Conservation (phyloP, 2,888 invertebrate species). For the Drosophila cognata region DNA sequence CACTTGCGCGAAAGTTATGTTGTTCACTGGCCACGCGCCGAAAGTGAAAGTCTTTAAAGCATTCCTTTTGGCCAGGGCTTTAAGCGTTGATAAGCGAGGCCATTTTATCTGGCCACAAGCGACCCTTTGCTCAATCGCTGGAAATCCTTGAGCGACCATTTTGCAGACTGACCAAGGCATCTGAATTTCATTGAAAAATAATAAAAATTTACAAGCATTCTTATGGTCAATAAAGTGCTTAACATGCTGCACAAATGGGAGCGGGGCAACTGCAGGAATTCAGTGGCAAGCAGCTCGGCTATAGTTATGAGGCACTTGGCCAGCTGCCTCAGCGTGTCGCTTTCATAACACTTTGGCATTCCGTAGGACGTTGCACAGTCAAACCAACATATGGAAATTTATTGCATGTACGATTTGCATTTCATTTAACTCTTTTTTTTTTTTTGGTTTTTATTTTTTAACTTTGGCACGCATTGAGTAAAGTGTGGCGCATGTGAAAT, state of each 20-base stretch:
- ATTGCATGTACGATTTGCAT: conserved; percentile 28
- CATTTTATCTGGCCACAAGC: conserved; percentile 12
- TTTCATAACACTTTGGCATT: conserved; percentile 66
- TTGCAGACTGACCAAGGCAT: conserved; percentile 34
- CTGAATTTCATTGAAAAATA: conserved; percentile 29
- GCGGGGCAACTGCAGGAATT: conserved; percentile 7
- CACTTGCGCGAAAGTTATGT: conserved; percentile 69
- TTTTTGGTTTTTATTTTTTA: conserved; percentile 1
- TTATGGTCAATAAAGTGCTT: conserved; percentile 30
- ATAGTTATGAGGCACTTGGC: not conserved
- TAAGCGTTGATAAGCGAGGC: conserved; percentile 6
- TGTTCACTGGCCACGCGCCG: conserved; percentile 7
- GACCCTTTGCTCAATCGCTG: conserved; percentile 13
- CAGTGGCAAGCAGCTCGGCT: not conserved
- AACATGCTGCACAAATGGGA: conserved; percentile 11
- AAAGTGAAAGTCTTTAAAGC: conserved; percentile 69
- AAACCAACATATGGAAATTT: conserved; percentile 60
- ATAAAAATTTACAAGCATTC: conserved; percentile 22
- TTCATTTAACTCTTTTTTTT: conserved; percentile 13
- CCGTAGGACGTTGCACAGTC: conserved; percentile 47
- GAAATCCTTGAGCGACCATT: conserved; percentile 26
- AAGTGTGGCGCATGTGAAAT: conserved; percentile 64
- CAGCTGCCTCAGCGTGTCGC: conserved; percentile 27
- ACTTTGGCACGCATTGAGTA: conserved; percentile 64
- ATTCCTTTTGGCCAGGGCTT: conserved; percentile 41